Conservation (phyloP, 2,113 vertebrate genomes). For the Pseudorasbora parva region DNA sequence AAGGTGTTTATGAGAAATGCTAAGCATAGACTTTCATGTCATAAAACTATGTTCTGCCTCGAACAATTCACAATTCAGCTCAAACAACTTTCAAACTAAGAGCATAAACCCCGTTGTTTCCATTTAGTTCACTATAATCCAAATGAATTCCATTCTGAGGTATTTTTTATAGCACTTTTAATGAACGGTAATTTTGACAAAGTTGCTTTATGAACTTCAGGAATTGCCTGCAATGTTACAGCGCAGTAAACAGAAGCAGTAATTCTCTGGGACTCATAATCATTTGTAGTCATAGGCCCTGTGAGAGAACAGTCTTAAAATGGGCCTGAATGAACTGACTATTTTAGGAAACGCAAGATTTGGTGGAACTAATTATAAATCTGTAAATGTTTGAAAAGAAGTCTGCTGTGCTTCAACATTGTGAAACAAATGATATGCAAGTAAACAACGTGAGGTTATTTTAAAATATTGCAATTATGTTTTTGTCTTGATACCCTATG, state of each 20-base stretch:
- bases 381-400: not conserved
- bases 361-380: not conserved
- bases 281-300: not conserved
- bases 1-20: not conserved
- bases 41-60: not conserved
- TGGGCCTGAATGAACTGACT: not conserved
- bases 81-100: not conserved
- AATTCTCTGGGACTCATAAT: not conserved
- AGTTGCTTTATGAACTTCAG: not conserved
- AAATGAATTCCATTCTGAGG: not conserved
- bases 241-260: not conserved
- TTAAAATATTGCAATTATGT: not conserved
- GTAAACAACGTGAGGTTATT: not conserved
- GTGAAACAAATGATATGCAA: not conserved
- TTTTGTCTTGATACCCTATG: not conserved
- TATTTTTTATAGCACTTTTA: not conserved
- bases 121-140: not conserved
- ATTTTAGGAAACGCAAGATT: not conserved
- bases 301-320: not conserved
- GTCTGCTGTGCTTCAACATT: not conserved
- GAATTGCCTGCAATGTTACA: not conserved
- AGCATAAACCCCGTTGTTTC: not conserved
- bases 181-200: not conserved
- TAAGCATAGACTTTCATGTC: not conserved
- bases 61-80: not conserved